These are phyloP conservation scores for Percopsis omiscomaycus DNA, from an alignment of 2,797 vertebrate species.

Conservation along the genomic window DNA sequence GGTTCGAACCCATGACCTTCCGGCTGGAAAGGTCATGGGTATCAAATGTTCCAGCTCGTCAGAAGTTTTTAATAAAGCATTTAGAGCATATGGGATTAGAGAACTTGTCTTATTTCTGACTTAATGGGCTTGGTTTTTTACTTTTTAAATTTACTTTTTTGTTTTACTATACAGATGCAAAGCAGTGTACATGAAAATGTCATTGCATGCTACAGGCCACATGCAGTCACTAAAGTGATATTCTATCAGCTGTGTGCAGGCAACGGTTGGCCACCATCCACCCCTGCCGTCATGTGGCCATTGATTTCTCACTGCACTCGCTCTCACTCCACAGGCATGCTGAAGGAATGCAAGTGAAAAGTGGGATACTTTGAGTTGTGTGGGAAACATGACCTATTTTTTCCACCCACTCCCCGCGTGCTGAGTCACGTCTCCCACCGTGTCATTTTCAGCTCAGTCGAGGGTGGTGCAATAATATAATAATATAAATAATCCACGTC, in stretches of 20 bases:
- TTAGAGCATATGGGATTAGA: neutral
- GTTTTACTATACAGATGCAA: neutral
- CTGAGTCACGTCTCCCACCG: slow-evolving; percentile 61
- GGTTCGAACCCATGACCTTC: no score
- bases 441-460: slow-evolving; percentile 60
- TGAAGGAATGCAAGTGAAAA: slow-evolving; percentile 36
- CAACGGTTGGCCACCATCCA: slow-evolving; percentile 36
- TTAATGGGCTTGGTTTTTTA: neutral
- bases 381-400: slow-evolving; percentile 68
- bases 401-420: slow-evolving; percentile 55
- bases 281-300: slow-evolving; percentile 52
- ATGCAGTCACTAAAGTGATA: slow-evolving; percentile 26
- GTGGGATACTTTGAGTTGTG: slow-evolving; percentile 36
- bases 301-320: slow-evolving; percentile 51
- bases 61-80: no score
- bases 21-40: no score
- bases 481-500: slow-evolving; percentile 44
- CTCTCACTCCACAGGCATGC: slow-evolving; percentile 40
- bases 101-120: neutral
- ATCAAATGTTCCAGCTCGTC: no score
- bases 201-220: slow-evolving; percentile 14
- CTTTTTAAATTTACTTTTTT: neutral
- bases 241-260: slow-evolving; percentile 49
- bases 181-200: neutral
- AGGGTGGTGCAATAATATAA: slow-evolving; percentile 8